Evolutionary conservation across 2,113 vertebrate genomes (phyloP), one percentile per base, ranked within the genome.

Genomic region (Acinonyx jubatus): DNA sequence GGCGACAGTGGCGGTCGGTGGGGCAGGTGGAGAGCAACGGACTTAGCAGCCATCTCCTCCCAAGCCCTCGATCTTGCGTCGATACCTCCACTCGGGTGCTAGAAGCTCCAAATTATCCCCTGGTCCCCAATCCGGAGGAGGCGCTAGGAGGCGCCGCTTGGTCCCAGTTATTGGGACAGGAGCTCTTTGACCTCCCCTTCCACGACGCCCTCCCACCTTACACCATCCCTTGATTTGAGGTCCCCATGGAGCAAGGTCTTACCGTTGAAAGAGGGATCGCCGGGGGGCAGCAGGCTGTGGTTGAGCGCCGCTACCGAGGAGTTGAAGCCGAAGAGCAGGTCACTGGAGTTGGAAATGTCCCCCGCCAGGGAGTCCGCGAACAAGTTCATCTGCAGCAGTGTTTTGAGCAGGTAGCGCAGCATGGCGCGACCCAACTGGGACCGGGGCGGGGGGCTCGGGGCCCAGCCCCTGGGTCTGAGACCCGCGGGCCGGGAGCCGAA

Each of bases 321-420:
- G 98, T 99, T 99, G 98, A 98, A 96, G 89, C 99, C 99, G 95
- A 99, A 98, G 98, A 99, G 99, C 97, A 99, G 99, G 29, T 99
- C 99, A 38, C 99, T 99, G 95, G 99, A 98, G 95, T 99, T 99
- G 89, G 98, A 97, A 3, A 99, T 96, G 96, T 98, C 99, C 1
- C 99, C 98, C 2, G 98, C 95, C 96, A 99, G 97, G 63, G 99
- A 99, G 98, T 99, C 99, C 0, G 99, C 99, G 98, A 99, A 99
- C 92, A 99, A 99, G 98, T 99, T 99, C 99, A 99, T 99, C 99
- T 99, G 99, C 97, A 99, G 99, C 96, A 99, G 99, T 66, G 99
- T 99, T 98, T 99, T 99, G 96, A 99, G 99, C 98, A 99, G 99
- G 98, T 99, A 99, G 88, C 99, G 99, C 98, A 99, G 99, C 99